Percentiles rank a stretch among this genome's conserved stretches.
These are phyloP conservation scores for Heterochromis multidens DNA, from an alignment of 2,113 vertebrate genomes.

Conservation along the genomic window DNA sequence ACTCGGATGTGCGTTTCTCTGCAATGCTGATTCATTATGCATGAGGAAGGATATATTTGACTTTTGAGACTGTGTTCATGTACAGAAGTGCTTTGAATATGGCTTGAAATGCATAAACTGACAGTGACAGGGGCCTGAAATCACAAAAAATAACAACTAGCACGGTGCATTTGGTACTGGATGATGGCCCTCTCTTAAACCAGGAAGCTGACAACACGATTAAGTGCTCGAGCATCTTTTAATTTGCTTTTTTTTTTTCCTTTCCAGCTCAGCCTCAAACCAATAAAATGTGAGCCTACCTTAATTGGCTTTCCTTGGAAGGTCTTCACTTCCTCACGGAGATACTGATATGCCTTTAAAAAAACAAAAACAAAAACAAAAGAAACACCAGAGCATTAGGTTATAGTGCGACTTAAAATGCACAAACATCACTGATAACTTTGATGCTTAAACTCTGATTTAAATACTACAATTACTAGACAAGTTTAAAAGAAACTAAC, in stretches of 20 bases:
- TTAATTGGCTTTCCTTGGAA: constrained; percentile 91
- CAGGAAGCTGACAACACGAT: neutral
- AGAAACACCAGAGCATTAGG: accelerated
- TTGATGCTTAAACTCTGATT: neutral
- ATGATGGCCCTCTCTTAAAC: neutral
- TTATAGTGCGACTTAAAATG: neutral
- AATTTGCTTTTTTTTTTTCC: neutral
- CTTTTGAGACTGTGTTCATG: neutral
- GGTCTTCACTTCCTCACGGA: constrained; percentile 97
- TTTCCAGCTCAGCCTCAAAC: neutral
- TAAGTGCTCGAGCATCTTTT: neutral
- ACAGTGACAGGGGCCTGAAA: neutral
- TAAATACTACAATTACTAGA: neutral
- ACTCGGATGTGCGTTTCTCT: neutral
- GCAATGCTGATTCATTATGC: neutral
- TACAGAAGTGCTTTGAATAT: neutral
- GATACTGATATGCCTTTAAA: constrained; percentile 91
- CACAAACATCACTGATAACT: neutral
- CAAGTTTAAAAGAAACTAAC: too few species aligned
- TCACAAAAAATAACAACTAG: neutral
- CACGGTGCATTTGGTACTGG: neutral
- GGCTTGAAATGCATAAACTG: neutral
- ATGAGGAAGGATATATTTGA: neutral
- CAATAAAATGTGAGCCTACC: constrained; percentile 32
- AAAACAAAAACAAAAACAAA: neutral